Percentiles rank a stretch among this genome's conserved stretches.
These are phyloP conservation scores for Caenorhabditis latens DNA, from an alignment of 1,140 invertebrate genomes.

Conservation along the genomic window DNA sequence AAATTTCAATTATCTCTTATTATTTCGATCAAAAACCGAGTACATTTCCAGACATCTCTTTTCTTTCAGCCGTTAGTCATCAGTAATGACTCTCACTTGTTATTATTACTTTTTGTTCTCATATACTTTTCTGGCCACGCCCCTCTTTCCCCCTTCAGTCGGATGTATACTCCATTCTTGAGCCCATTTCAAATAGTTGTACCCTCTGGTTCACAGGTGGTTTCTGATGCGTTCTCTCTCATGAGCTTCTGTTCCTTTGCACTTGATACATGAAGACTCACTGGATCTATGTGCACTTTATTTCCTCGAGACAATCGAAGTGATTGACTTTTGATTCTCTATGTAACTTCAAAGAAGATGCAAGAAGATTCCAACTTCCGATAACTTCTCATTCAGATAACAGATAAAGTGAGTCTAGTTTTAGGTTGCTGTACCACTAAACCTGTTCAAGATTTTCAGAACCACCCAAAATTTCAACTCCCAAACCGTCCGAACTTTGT, in stretches of 20 bases:
- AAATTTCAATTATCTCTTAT: slow-evolving; percentile 10
- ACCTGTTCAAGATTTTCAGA: too few species aligned
- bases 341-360: too few species aligned
- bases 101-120: background rate
- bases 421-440: too few species aligned
- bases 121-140: background rate
- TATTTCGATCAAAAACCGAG: slow-evolving; percentile 9
- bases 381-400: too few species aligned
- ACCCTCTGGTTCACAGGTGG: background rate
- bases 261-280: background rate
- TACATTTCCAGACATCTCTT: background rate
- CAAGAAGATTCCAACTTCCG: too few species aligned
- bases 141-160: background rate
- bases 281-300: too few species aligned
- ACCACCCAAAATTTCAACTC: too few species aligned
- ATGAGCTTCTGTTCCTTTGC: background rate
- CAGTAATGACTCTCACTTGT: background rate
- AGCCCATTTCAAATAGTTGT: background rate
- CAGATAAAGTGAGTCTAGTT: too few species aligned
- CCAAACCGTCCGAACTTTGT: too few species aligned
- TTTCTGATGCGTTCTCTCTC: slow-evolving; percentile 14
- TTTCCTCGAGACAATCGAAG: too few species aligned
- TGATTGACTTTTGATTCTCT: too few species aligned
- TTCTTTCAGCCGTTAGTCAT: slow-evolving; percentile 1
- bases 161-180: background rate